These are phyloP conservation scores for Sebastes vulpes DNA, from an alignment of 2,797 vertebrate genomes.

Conservation along the genomic window DNA sequence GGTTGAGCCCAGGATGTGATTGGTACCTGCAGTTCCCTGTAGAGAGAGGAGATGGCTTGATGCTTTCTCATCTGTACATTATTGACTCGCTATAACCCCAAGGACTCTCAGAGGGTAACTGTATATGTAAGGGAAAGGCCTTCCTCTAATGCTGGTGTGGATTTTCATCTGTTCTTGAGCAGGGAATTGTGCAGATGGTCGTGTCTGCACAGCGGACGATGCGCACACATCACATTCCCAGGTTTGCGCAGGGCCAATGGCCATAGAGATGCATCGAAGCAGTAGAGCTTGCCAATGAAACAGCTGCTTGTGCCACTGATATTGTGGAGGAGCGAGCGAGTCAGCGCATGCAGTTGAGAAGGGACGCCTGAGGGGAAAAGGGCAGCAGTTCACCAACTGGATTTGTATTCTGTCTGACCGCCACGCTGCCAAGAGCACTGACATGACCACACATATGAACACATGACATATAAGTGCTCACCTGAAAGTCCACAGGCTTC, in stretches of 20 bases:
- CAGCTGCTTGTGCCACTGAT: slow-evolving; percentile 44
- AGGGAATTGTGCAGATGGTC: slow-evolving; percentile 7
- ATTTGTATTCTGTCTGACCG: slow-evolving; percentile 54
- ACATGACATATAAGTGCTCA: slow-evolving; percentile 53
- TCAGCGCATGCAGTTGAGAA: slow-evolving; percentile 6
- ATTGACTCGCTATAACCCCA: not conserved
- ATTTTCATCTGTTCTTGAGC: not conserved
- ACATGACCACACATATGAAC: not conserved
- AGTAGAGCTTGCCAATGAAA: slow-evolving; percentile 26
- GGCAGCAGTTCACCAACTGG: slow-evolving; percentile 18
- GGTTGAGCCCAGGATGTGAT: slow-evolving; percentile 7
- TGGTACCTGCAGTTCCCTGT: slow-evolving; percentile 8
- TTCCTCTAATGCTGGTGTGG: not conserved
- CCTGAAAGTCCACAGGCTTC: slow-evolving; percentile 90
- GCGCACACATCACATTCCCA: not conserved
- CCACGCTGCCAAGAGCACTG: not conserved
- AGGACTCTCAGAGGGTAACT: slow-evolving; percentile 10
- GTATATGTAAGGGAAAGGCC: not conserved
- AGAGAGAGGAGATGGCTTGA: slow-evolving; percentile 7
- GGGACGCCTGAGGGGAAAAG: not conserved
- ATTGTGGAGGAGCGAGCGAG: slow-evolving; percentile 17
- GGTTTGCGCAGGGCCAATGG: not conserved
- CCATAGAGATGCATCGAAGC: slow-evolving; percentile 15
- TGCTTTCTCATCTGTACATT: slow-evolving; percentile 30
- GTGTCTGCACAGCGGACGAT: not conserved